Conservation (phyloP, 2,888 invertebrate genomes). For the Mycalesis mineus region DNA sequence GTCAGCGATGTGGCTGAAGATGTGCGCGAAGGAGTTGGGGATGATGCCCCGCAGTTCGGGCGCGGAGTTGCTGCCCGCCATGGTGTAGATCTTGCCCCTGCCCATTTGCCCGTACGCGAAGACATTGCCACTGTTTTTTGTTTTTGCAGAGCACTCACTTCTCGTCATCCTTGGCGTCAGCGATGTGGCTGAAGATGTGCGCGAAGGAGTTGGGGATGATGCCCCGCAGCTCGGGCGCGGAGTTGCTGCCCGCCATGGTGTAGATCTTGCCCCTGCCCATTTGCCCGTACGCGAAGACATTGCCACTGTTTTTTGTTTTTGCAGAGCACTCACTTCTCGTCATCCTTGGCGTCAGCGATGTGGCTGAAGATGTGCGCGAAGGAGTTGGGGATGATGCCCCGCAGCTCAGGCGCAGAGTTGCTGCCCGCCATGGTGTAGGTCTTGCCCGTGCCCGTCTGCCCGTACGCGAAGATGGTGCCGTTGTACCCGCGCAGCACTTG, state of each 20-base stretch:
- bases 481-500: conserved; percentile 98
- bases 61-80: conserved; percentile 93
- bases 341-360: conserved; percentile 94
- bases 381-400: conserved; percentile 98
- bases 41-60: conserved; percentile 97
- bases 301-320: conserved; percentile 95
- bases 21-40: conserved; percentile 99
- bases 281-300: conserved; percentile 93
- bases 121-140: conserved; percentile 97
- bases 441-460: conserved; percentile 98
- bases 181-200: conserved; percentile 98
- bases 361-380: conserved; percentile 99
- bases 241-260: conserved; percentile 96
- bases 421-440: conserved; percentile 99
- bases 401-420: conserved; percentile 89
- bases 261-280: conserved; percentile 99
- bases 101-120: conserved; percentile 96
- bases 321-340: conserved; percentile 83
- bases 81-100: conserved; percentile 99
- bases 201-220: conserved; percentile 99
- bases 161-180: conserved; percentile 86
- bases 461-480: conserved; percentile 94
- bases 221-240: conserved; percentile 92
- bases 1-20: conserved; percentile 98
- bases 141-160: neutral